Conservation (phyloP, 1,140 invertebrate genomes). For the Pantala flavescens region DNA sequence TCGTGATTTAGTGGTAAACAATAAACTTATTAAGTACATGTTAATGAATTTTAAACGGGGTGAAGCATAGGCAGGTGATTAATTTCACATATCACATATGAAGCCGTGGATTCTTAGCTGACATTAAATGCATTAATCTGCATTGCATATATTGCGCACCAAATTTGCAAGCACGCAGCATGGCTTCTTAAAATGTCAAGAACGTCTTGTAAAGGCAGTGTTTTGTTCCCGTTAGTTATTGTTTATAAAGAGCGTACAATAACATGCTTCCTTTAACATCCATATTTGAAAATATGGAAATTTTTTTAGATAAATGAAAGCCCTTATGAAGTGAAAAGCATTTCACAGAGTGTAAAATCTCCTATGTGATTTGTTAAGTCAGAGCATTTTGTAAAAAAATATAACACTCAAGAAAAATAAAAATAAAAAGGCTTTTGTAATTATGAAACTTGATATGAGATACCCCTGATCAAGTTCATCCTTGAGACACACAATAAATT, state of each 20-base stretch:
- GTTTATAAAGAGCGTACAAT: not conserved
- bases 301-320: too few species aligned
- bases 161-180: not conserved
- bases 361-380: too few species aligned
- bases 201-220: not conserved
- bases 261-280: too few species aligned
- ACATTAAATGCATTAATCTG: not conserved
- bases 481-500: not conserved
- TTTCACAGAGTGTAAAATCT: too few species aligned
- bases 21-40: not conserved
- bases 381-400: too few species aligned
- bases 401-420: not conserved
- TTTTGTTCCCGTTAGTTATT: not conserved
- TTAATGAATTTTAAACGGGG: not conserved
- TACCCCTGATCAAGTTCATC: too few species aligned
- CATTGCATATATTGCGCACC: not conserved
- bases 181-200: not conserved
- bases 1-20: too few species aligned
- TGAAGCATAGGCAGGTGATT: not conserved
- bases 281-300: too few species aligned
- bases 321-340: too few species aligned
- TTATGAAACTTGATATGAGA: too few species aligned
- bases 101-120: not conserved
- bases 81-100: not conserved
- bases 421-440: not conserved